phyloP scores from a whole-genome alignment of 53 echinoderm and acorn worm species.

The Apostichopus leukothele region DNA sequence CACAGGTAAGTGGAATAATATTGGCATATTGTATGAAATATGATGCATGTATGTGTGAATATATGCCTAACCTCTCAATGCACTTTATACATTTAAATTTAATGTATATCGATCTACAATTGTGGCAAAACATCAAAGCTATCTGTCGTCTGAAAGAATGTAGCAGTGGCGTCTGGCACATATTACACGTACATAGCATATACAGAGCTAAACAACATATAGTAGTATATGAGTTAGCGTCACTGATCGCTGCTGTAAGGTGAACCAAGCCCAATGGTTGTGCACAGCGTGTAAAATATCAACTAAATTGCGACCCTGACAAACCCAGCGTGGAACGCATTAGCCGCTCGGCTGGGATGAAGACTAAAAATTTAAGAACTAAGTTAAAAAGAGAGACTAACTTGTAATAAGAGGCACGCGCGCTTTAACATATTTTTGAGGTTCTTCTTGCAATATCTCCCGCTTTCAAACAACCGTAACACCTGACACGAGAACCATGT shows the following conservation, averaged over 20 bases:
- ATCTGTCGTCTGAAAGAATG: no score
- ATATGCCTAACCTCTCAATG: no score
- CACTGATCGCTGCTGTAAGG: background rate
- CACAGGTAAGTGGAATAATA: no score
- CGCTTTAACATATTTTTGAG: slow-evolving; percentile 19
- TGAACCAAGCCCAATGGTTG: slow-evolving; percentile 33
- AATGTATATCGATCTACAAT: no score
- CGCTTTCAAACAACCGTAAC: slow-evolving; percentile 12
- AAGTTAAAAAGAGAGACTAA: background rate
- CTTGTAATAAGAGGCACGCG: slow-evolving; percentile 45
- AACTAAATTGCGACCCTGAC: slow-evolving; percentile 46
- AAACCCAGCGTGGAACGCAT: slow-evolving; percentile 46
- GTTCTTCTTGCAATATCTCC: background rate
- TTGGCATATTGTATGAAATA: no score
- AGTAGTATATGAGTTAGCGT: no score
- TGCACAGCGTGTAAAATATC: slow-evolving; percentile 46
- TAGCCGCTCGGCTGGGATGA: slow-evolving; percentile 35
- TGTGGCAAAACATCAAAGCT: no score
- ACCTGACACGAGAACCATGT: slow-evolving; percentile 22
- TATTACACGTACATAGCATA: no score
- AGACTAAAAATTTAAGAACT: background rate
- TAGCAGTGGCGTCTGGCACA: no score
- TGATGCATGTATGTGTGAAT: no score
- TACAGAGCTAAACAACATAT: no score
- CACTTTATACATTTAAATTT: no score